Evolutionary conservation across 2,113 vertebrate genomes (phyloP).

Genomic region (Siniperca knerii): DNA sequence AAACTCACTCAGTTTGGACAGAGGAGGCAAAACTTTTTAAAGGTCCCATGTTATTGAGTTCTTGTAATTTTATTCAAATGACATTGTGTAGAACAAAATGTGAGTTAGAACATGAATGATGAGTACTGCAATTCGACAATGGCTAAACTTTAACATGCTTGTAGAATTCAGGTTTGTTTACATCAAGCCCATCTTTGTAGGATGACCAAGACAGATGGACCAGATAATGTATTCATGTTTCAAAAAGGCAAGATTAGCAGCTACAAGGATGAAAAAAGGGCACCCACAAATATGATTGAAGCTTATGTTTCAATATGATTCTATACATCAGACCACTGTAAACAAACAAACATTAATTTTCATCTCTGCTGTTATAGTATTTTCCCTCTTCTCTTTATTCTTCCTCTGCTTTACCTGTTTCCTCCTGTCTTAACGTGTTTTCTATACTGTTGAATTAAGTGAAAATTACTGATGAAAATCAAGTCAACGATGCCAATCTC

Average conservation of each 20-base stretch:
- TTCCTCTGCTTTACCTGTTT: not conserved
- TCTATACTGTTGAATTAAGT: not conserved
- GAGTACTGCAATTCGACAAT: not conserved
- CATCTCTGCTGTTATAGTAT: not conserved
- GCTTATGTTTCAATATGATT: not conserved
- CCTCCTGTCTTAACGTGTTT: not conserved
- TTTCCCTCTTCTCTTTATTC: not conserved
- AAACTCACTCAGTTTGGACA: slow-evolving; percentile 50
- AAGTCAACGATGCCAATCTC: not conserved
- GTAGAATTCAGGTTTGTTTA: not conserved
- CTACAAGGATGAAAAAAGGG: not conserved
- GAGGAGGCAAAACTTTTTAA: slow-evolving; percentile 42
- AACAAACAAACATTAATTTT: not conserved
- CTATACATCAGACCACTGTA: not conserved
- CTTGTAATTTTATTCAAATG: not conserved
- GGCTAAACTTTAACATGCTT: not conserved
- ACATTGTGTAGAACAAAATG: not conserved
- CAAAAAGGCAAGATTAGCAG: not conserved
- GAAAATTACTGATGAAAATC: slow-evolving; percentile 15
- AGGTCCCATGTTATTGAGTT: slow-evolving; percentile 3
- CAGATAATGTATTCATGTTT: not conserved
- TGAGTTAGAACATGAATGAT: not conserved
- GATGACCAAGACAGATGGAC: not conserved
- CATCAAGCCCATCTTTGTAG: not conserved
- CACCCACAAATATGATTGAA: not conserved